A percentile compares a stretch with the other conserved stretches of the same genome.
Conservation (phyloP, 2,888 invertebrate species). For the Lasioglossum leucozonium region DNA sequence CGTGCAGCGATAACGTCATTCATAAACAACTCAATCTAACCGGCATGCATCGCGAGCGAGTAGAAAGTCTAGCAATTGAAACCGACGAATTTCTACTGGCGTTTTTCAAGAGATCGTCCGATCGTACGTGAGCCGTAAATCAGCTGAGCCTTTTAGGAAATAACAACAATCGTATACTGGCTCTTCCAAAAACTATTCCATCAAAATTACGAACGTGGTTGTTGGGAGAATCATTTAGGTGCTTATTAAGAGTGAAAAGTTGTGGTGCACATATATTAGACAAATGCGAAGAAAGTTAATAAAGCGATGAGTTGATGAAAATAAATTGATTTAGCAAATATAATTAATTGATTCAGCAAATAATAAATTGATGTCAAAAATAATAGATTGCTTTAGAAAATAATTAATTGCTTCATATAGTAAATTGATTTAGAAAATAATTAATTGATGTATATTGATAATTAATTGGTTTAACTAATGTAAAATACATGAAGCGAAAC, state of each 20-base stretch:
- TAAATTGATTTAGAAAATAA: no score
- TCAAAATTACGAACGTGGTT: neutral
- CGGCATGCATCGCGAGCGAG: neutral
- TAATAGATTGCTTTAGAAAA: no score
- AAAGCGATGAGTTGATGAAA: neutral
- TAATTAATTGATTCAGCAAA: neutral
- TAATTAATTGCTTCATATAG: no score
- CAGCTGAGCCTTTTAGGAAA: neutral
- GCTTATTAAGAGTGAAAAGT: neutral
- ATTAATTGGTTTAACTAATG: no score
- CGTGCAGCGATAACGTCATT: conserved; percentile 38
- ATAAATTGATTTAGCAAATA: neutral
- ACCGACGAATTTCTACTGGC: neutral
- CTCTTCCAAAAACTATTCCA: neutral
- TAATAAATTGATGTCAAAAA: no score
- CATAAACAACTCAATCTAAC: conserved; percentile 34
- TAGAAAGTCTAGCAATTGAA: neutral
- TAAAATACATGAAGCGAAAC: no score
- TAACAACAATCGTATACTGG: neutral
- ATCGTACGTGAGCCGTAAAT: neutral
- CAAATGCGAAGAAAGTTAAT: neutral
- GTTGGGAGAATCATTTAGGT: neutral
- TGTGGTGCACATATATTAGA: neutral
- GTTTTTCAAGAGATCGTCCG: neutral
- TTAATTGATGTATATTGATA: no score